A percentile compares a stretch with the other conserved stretches of the same genome.
Conservation (phyloP, 2,797 vertebrate genomes). For the Crocidura indochinensis region DNA sequence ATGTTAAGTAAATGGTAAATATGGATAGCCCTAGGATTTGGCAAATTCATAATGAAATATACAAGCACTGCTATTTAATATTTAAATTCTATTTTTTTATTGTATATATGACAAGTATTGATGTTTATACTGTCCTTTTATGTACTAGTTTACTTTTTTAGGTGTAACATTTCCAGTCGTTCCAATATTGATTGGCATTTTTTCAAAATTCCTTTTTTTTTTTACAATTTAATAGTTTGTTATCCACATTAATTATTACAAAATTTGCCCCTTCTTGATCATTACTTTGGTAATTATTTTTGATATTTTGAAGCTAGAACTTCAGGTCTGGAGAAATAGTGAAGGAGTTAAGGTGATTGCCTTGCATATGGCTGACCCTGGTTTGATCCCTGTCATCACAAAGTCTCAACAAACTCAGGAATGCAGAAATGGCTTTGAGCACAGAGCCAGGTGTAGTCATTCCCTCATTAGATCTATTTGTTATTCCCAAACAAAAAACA, state of each 20-base stretch:
- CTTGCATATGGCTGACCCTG: too few species aligned
- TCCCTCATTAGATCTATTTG: too few species aligned
- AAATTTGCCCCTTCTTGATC: background rate
- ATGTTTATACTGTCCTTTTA: conserved; percentile 30
- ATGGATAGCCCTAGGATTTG: background rate
- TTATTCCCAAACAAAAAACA: too few species aligned
- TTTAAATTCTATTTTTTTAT: conserved; percentile 29
- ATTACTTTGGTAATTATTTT: conserved; percentile 58
- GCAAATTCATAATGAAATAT: background rate
- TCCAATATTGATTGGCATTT: background rate
- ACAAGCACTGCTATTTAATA: background rate
- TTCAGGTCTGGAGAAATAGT: too few species aligned
- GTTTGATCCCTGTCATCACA: too few species aligned
- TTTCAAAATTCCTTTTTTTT: conserved; percentile 9
- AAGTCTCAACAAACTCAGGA: too few species aligned
- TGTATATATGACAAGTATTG: conserved; percentile 13
- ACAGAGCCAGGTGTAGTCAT: too few species aligned
- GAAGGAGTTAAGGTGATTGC: too few species aligned
- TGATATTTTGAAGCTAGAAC: conserved; percentile 40
- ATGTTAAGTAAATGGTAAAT: conserved; percentile 30
- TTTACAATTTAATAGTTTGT: background rate
- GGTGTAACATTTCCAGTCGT: conserved; percentile 53
- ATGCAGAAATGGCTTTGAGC: too few species aligned
- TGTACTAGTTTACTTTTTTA: conserved; percentile 52
- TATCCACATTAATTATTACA: background rate